phyloP scores from a whole-genome alignment of 2,888 invertebrate genomes.

The Liodrosophila aerea region DNA sequence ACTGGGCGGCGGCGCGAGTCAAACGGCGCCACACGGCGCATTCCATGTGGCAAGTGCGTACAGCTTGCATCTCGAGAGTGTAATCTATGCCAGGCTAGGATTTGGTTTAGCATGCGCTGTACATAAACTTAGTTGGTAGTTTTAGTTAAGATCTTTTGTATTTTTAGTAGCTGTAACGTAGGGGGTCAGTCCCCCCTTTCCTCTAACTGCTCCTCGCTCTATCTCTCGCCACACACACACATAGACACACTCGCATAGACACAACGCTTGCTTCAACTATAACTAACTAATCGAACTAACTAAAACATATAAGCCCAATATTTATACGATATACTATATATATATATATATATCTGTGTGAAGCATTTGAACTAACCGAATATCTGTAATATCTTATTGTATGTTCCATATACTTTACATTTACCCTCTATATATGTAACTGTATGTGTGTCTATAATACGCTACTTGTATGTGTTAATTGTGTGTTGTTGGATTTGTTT shows the following conservation, averaged over 20 bases:
- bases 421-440: conserved; percentile 29
- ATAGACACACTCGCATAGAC: conserved; percentile 11
- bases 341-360: conserved; percentile 24
- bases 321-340: background rate
- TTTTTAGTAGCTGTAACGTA: conserved; percentile 17
- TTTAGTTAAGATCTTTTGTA: conserved; percentile 9
- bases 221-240: conserved; percentile 6
- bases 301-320: conserved; percentile 1
- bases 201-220: background rate
- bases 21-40: conserved; percentile 15
- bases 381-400: conserved; percentile 69
- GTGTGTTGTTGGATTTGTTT: conserved; percentile 72
- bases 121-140: conserved; percentile 7
- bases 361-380: conserved; percentile 55
- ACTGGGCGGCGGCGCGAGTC: conserved; percentile 33
- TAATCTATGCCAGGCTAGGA: conserved; percentile 21
- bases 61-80: conserved; percentile 14
- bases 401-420: conserved; percentile 59
- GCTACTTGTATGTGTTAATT: conserved; percentile 72
- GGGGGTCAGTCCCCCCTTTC: background rate
- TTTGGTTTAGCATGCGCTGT: conserved; percentile 48
- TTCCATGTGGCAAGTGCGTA: conserved; percentile 68
- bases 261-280: conserved; percentile 23
- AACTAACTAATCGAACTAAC: conserved; percentile 11
- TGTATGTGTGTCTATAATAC: conserved; percentile 50